Conservation (phyloP, 2,113 vertebrate species). For the Cyanocitta stelleri region DNA sequence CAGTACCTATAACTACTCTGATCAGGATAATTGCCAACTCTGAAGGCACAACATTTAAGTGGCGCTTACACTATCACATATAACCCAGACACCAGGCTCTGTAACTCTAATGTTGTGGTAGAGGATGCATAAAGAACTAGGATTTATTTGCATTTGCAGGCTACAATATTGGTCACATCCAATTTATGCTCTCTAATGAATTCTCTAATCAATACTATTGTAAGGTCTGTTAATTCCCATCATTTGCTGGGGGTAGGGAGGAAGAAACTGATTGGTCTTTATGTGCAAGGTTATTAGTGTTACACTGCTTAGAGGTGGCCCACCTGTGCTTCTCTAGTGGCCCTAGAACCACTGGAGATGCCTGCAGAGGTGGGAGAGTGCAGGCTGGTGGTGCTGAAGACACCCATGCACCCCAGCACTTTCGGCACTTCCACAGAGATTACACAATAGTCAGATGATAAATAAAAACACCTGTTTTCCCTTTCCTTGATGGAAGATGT, state of each 20-base stretch:
- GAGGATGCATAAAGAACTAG: not conserved
- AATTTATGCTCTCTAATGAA: not conserved
- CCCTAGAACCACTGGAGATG: not conserved
- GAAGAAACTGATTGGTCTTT: not conserved
- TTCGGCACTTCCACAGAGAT: not conserved
- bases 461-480: not conserved
- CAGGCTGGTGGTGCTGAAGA: not conserved
- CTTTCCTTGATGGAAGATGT: not conserved
- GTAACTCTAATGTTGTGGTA: not conserved
- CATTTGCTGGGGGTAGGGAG: not conserved
- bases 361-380: not conserved
- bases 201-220: not conserved
- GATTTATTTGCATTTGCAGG: not conserved
- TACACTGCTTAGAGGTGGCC: not conserved
- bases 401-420: accelerated
- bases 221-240: not conserved
- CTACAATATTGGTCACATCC: not conserved
- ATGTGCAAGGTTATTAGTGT: not conserved
- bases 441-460: accelerated
- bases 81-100: not conserved
- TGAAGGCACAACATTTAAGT: not conserved
- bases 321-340: not conserved
- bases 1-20: not conserved
- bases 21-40: not conserved
- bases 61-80: not conserved